Conservation (phyloP, 1,140 invertebrate genomes). For the Heliothis virescens region DNA sequence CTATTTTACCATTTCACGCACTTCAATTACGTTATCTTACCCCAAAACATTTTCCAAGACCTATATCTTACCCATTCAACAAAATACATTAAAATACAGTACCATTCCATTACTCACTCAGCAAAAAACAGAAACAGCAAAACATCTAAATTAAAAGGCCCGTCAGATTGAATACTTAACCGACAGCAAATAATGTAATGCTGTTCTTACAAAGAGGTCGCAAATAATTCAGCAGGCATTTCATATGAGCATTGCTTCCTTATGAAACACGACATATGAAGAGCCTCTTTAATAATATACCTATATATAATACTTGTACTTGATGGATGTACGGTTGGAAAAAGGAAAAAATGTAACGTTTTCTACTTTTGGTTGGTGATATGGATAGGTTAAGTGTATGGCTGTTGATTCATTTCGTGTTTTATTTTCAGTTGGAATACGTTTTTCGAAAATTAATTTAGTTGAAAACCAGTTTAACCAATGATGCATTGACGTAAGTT, state of each 20-base stretch:
- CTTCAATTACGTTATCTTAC: too few species aligned
- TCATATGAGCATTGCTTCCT: conserved; percentile 47
- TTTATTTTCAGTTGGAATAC: background rate
- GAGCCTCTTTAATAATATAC: conserved; percentile 37
- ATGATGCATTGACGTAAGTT: too few species aligned
- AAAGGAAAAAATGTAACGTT: conserved; percentile 12
- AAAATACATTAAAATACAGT: background rate
- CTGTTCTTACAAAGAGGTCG: conserved; percentile 20
- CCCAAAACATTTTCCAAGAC: too few species aligned
- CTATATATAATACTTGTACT: background rate
- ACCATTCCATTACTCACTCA: background rate
- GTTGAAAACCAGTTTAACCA: too few species aligned
- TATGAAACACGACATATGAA: conserved; percentile 42
- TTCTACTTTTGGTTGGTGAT: background rate
- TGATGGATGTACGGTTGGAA: conserved; percentile 27
- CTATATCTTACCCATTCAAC: too few species aligned
- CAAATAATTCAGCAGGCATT: conserved; percentile 47
- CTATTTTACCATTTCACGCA: too few species aligned
- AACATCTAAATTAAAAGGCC: conserved; percentile 29
- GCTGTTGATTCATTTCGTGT: background rate
- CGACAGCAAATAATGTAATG: conserved; percentile 18
- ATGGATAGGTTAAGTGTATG: background rate
- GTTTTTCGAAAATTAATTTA: too few species aligned
- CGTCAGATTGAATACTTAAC: conserved; percentile 40
- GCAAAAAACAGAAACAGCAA: background rate